These are phyloP conservation scores for Ischnura elegans DNA, from an alignment of 2,888 invertebrate genomes.

Conservation along the genomic window DNA sequence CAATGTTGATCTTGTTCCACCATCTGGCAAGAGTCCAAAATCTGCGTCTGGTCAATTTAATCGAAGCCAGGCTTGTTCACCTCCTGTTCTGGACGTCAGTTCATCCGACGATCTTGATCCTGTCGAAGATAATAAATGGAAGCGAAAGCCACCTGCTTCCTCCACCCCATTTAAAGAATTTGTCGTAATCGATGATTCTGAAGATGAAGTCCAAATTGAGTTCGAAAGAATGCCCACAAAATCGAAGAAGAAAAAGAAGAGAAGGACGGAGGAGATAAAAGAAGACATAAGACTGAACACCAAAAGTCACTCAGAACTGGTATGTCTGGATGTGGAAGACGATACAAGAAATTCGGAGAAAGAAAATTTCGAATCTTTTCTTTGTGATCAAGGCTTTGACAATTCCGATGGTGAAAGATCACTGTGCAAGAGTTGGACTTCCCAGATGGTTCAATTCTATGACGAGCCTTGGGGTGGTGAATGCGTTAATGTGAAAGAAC, in stretches of 20 bases:
- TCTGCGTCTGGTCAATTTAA: too few relatives aligned
- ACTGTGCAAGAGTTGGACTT: constrained; percentile 43
- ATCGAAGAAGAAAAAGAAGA: constrained; percentile 38
- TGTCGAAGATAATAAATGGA: background rate
- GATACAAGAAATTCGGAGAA: background rate
- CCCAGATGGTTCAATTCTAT: constrained; percentile 55
- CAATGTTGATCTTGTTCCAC: background rate
- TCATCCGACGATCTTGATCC: constrained; percentile 27
- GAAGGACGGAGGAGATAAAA: background rate
- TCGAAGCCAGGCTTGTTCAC: background rate
- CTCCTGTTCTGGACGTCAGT: background rate
- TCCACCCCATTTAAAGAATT: background rate
- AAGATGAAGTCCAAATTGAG: constrained; percentile 31
- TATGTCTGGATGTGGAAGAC: background rate
- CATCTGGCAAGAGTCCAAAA: background rate
- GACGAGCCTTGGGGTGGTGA: constrained; percentile 44
- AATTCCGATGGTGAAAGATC: background rate
- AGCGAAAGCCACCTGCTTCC: background rate
- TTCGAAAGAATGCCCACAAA: background rate
- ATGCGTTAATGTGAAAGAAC: background rate
- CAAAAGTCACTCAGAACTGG: background rate
- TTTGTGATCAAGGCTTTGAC: background rate
- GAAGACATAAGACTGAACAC: background rate
- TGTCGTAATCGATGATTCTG: constrained; percentile 45
- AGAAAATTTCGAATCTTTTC: background rate